A percentile compares a stretch with the other conserved stretches of the same genome.
Evolutionary conservation across 2,113 vertebrate genomes (phyloP).

Genomic region (Ochotona princeps): DNA sequence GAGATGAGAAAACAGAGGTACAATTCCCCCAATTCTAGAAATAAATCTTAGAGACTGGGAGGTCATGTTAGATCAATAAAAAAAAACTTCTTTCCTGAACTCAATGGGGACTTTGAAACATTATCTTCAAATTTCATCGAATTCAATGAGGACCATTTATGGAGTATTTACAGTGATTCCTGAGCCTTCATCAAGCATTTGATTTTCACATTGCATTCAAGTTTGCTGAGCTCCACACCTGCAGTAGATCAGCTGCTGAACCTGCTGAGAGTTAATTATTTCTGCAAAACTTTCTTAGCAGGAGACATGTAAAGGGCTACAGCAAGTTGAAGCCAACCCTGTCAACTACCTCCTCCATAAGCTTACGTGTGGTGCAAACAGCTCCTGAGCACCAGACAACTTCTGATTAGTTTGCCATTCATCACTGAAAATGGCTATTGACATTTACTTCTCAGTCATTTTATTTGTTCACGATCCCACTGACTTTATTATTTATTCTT

Average conservation of each 20-base stretch:
- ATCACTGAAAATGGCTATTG: neutral
- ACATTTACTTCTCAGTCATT: neutral
- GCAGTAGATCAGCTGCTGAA: neutral
- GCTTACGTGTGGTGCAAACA: neutral
- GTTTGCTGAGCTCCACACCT: neutral
- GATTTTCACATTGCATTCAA: neutral
- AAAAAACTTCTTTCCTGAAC: neutral
- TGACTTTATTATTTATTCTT: neutral
- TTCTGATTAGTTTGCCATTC: neutral
- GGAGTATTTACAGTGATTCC: neutral
- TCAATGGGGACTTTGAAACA: neutral
- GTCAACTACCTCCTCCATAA: neutral
- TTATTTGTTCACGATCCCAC: neutral
- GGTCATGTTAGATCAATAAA: neutral
- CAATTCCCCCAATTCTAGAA: neutral
- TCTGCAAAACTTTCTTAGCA: neutral
- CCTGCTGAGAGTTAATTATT: neutral
- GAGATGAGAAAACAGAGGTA: constrained; percentile 9
- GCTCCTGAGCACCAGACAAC: neutral
- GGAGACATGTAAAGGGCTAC: neutral
- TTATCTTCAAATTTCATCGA: neutral
- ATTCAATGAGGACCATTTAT: neutral
- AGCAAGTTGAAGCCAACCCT: neutral
- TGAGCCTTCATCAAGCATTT: neutral
- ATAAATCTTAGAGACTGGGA: neutral